Evolutionary conservation across 2,113 vertebrate genomes (phyloP), one percentile per base, ranked within the genome.

Genomic region (Bufo bufo): DNA sequence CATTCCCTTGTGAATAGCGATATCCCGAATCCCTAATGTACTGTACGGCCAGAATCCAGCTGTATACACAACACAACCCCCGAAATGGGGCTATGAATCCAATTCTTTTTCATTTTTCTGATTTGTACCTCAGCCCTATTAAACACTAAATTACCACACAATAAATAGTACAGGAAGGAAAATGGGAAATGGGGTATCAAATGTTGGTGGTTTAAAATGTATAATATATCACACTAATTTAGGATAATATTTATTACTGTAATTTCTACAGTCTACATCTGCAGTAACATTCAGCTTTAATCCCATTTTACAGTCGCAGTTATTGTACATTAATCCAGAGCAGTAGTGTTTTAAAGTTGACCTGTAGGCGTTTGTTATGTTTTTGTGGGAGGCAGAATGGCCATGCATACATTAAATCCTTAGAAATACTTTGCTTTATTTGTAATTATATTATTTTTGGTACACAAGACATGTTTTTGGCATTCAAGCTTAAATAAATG

Each of bases 401-500:
- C 45, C 78, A 45, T 61, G 33, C 79, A 81, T 61, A 81, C 58
- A 58, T 81, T 81, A 81, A 81, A 45, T 61, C 79, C 54, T 61
- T 61, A 81, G 33, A 81, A 61, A 61, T 81, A 45, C 79, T 81
- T 61, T 9, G 33, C 56, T 81, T 81, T 81, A 7, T 61, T 81
- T 61, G 79, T 61, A 81, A 81, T 81, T 61, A 45, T 81, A 45
- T 81, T 81, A 61, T 81, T 81, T 45, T 81, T 81, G 79, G 79
- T 81, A 81, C 56, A 19, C 72, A 75, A 20, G 45, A 75, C 43
- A 61, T 81, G 23, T 47, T 17, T 61, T 61, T 47, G 33, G 58
- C 79, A 81, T 81, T 81, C 56, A 81, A 61, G 79, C 79, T 47
- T 47, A 61, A 61, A 61, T 81, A 81, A 81, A 81, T 81, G 79